Conservation (phyloP, 2,888 invertebrate genomes). For the Galerucella pusilla region DNA sequence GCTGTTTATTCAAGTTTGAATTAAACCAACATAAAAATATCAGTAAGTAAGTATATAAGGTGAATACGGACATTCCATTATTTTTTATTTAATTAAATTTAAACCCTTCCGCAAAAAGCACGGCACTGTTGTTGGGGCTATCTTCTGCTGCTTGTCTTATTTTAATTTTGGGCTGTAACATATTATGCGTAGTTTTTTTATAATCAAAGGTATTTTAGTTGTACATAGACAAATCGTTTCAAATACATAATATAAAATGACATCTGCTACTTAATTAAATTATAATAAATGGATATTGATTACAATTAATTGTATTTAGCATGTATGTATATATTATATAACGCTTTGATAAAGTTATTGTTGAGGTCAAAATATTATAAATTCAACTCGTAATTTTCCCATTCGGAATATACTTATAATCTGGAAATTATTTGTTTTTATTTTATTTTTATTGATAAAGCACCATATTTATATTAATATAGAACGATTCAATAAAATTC, state of each 20-base stretch:
- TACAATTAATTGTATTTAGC: no score
- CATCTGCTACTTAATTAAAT: neutral
- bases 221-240: no score
- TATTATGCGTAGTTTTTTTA: neutral
- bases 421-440: constrained; percentile 1
- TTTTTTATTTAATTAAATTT: no score
- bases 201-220: no score
- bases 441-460: neutral
- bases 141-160: no score
- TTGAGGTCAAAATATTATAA: neutral
- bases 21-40: no score
- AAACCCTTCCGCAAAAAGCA: no score
- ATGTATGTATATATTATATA: neutral
- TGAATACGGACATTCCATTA: no score
- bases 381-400: neutral
- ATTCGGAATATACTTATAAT: neutral
- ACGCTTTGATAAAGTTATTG: neutral
- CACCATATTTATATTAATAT: neutral
- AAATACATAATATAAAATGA: neutral
- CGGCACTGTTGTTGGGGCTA: no score
- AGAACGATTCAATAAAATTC: neutral
- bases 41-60: no score
- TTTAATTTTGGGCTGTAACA: no score
- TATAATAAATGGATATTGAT: neutral
- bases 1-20: no score